Evolutionary conservation across 35 echinoderm and acorn worm species (phyloP).

Genomic region (Ptychodera flava): DNA sequence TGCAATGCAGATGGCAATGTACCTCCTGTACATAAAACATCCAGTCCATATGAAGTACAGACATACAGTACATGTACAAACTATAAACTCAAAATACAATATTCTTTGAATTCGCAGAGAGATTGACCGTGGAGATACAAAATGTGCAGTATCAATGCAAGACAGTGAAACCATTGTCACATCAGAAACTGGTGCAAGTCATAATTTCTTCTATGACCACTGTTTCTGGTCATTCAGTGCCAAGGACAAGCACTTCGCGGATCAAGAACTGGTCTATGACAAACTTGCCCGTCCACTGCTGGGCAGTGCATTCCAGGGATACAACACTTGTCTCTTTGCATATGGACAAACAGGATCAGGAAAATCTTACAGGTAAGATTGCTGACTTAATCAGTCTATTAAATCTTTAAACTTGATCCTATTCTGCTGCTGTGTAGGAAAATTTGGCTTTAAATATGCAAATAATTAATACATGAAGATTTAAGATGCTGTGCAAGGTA

Average conservation of each 20-base stretch:
- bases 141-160: constrained; percentile 68
- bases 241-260: constrained; percentile 34
- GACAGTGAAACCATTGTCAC: constrained; percentile 70
- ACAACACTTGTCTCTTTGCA: constrained; percentile 93
- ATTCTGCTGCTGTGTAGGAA: too few relatives aligned
- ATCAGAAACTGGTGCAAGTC: constrained; percentile 17
- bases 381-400: neutral
- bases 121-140: constrained; percentile 43
- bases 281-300: constrained; percentile 69
- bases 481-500: too few relatives aligned
- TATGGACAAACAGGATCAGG: constrained; percentile 96
- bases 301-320: constrained; percentile 80
- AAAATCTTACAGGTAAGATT: constrained; percentile 82
- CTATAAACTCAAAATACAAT: neutral
- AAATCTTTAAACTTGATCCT: too few relatives aligned
- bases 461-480: too few relatives aligned
- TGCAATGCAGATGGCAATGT: neutral
- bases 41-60: neutral
- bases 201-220: constrained; percentile 79
- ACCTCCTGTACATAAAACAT: neutral
- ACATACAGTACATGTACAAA: neutral
- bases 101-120: constrained; percentile 42
- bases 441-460: too few relatives aligned
- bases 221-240: constrained; percentile 94
- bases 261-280: constrained; percentile 73